These are phyloP conservation scores for Exephanes ischioxanthus DNA, from an alignment of 2,888 invertebrate genomes.

Conservation along the genomic window DNA sequence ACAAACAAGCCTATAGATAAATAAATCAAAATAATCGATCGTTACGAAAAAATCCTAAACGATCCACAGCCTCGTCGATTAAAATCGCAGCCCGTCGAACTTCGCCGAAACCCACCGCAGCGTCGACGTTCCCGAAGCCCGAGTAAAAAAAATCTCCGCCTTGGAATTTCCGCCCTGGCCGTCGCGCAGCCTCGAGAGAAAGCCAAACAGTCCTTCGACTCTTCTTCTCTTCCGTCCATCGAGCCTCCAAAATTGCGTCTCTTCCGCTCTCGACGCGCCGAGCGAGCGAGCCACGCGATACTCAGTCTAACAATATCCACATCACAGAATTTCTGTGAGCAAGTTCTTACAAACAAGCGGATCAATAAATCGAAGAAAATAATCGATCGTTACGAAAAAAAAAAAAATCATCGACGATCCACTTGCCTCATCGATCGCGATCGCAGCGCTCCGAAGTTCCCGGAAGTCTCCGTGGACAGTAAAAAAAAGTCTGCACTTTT, in stretches of 20 bases:
- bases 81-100: neutral
- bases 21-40: conserved; percentile 35
- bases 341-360: conserved; percentile 6
- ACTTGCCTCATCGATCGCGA: neutral
- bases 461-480: neutral
- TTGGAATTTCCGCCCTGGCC: neutral
- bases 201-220: neutral
- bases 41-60: conserved; percentile 11
- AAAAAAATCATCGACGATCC: conserved; percentile 15
- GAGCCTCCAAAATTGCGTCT: neutral
- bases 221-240: neutral
- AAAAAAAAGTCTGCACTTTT: too few relatives aligned
- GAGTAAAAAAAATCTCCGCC: neutral
- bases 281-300: conserved; percentile 6
- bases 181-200: neutral
- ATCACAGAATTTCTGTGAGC: conserved; percentile 54
- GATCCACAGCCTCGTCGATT: neutral
- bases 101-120: neutral
- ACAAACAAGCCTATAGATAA: conserved; percentile 2
- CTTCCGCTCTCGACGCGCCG: neutral
- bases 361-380: conserved; percentile 12
- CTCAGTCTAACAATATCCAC: conserved; percentile 66
- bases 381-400: conserved; percentile 18
- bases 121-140: neutral
- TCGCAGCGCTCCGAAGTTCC: neutral